These are phyloP conservation scores for Pangasianodon gigas DNA, from an alignment of 2,113 vertebrate genomes.

Conservation along the genomic window DNA sequence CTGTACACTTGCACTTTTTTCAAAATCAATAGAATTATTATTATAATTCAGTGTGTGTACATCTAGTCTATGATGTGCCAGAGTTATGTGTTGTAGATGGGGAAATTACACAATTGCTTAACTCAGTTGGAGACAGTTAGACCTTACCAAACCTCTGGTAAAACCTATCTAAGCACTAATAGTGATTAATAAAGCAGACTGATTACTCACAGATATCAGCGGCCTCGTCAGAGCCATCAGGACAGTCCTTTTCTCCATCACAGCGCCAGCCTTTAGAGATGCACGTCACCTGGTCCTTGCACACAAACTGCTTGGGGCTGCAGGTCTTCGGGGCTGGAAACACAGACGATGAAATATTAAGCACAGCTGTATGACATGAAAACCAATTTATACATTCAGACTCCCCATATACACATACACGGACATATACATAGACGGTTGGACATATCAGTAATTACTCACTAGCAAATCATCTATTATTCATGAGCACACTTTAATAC, in stretches of 20 bases:
- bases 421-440: neutral
- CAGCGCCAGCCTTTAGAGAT: slow-evolving; percentile 98
- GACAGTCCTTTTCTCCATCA: slow-evolving; percentile 96
- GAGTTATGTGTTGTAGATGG: neutral
- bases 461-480: neutral
- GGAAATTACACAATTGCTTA: neutral
- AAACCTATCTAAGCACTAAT: too few species aligned
- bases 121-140: neutral
- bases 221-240: slow-evolving; percentile 93
- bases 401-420: neutral
- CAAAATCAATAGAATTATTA: neutral
- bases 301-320: slow-evolving; percentile 95
- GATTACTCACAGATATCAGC: slow-evolving; percentile 90
- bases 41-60: neutral
- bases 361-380: neutral
- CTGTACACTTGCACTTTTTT: neutral
- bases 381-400: neutral
- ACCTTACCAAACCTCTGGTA: neutral
- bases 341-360: neutral
- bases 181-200: neutral
- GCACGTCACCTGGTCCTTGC: slow-evolving; percentile 94
- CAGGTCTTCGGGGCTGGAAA: slow-evolving; percentile 87
- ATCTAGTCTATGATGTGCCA: neutral
- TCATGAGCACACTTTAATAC: neutral
- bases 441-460: neutral